Evolutionary conservation across 2,888 invertebrate species (phyloP).

Genomic region (Cancer borealis): DNA sequence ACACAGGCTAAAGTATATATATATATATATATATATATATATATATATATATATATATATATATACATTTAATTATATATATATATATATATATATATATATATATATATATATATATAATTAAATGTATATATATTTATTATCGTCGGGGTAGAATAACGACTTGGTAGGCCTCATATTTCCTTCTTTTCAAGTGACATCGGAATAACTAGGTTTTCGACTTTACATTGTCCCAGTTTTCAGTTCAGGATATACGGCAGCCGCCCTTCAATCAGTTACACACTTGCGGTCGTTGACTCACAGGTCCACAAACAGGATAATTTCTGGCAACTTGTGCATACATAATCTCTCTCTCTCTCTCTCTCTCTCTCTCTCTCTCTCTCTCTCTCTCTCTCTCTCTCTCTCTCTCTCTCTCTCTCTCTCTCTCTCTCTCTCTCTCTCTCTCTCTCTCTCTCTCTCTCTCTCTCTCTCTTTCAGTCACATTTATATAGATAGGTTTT

Average conservation of each 20-base stretch:
- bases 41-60: no score
- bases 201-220: neutral
- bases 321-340: neutral
- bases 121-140: no score
- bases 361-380: constrained; percentile 11
- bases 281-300: neutral
- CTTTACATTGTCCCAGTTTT: neutral
- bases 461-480: neutral
- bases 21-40: no score
- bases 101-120: no score
- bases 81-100: no score
- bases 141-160: no score
- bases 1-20: no score
- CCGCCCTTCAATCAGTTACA: neutral
- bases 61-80: no score
- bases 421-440: constrained; percentile 44
- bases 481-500: no score
- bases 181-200: no score
- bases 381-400: constrained; percentile 2
- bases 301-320: neutral
- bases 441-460: constrained; percentile 42
- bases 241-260: neutral
- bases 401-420: constrained; percentile 46
- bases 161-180: no score
- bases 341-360: neutral